A percentile compares a stretch with the other conserved stretches of the same genome.
phyloP scores from a whole-genome alignment of 2,888 invertebrate genomes.

The Pollenia angustigena region DNA sequence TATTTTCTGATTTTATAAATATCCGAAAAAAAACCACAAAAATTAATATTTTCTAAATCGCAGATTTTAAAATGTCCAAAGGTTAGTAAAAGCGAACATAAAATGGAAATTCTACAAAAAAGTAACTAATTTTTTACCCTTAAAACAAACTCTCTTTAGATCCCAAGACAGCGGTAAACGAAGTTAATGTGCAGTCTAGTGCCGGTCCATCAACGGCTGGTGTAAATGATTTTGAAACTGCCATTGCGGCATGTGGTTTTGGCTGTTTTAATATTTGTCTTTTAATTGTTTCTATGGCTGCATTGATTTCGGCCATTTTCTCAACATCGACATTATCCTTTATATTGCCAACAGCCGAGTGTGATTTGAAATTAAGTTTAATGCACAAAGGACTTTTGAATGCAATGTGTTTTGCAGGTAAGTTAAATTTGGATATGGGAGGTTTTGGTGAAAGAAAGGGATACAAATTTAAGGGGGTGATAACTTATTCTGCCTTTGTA shows the following conservation, averaged over 20 bases:
- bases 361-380: slow-evolving; percentile 88
- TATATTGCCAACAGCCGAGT: slow-evolving; percentile 90
- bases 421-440: neutral
- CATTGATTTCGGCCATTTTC: slow-evolving; percentile 88
- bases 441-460: neutral
- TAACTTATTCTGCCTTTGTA: too few species aligned
- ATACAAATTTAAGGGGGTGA: too few species aligned
- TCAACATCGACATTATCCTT: slow-evolving; percentile 90
- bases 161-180: neutral
- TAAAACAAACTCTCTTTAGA: neutral
- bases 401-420: slow-evolving; percentile 90
- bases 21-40: neutral
- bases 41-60: neutral
- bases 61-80: slow-evolving; percentile 16
- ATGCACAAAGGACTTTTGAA: slow-evolving; percentile 89
- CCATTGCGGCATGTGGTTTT: slow-evolving; percentile 88
- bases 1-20: neutral
- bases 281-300: slow-evolving; percentile 86
- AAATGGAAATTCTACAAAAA: neutral
- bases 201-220: neutral
- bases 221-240: slow-evolving; percentile 88
- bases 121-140: neutral
- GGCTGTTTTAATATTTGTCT: slow-evolving; percentile 89
- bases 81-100: slow-evolving; percentile 9
- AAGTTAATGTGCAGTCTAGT: neutral